Evolutionary conservation across 2,888 invertebrate species (phyloP).

Genomic region (Notodonta dromedarius): DNA sequence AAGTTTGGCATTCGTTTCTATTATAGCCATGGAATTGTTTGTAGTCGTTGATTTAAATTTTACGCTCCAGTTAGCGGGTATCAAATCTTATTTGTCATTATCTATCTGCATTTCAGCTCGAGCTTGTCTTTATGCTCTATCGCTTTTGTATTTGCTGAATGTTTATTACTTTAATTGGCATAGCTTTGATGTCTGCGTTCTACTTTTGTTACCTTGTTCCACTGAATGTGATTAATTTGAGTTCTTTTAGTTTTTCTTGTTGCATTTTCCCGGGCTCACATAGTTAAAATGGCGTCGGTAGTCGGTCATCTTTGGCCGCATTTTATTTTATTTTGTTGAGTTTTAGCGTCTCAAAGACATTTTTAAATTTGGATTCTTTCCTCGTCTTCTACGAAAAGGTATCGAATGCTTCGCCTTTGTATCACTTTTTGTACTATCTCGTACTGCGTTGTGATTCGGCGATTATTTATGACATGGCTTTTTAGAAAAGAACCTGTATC

Average conservation of each 20-base stretch:
- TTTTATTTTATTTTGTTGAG: slow-evolving; percentile 68
- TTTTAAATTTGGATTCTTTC: slow-evolving; percentile 81
- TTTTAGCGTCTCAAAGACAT: slow-evolving; percentile 68
- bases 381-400: slow-evolving; percentile 81
- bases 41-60: slow-evolving; percentile 78
- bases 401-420: slow-evolving; percentile 82
- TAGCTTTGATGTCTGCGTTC: slow-evolving; percentile 21
- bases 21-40: slow-evolving; percentile 72
- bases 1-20: slow-evolving; percentile 78
- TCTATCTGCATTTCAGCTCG: slow-evolving; percentile 47
- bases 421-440: slow-evolving; percentile 79
- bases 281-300: slow-evolving; percentile 46
- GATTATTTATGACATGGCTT: slow-evolving; percentile 72
- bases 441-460: slow-evolving; percentile 68
- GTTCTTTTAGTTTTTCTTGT: slow-evolving; percentile 21
- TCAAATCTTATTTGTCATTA: slow-evolving; percentile 70
- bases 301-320: slow-evolving; percentile 62
- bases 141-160: slow-evolving; percentile 45
- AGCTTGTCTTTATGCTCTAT: slow-evolving; percentile 40
- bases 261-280: slow-evolving; percentile 47
- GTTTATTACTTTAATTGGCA: slow-evolving; percentile 40
- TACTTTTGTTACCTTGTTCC: slow-evolving; percentile 10
- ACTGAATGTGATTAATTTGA: slow-evolving; percentile 18
- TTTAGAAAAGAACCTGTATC: slow-evolving; percentile 55
- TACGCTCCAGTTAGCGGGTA: slow-evolving; percentile 67